Evolutionary conservation across 2,797 vertebrate genomes (phyloP), one percentile per base, ranked within the genome.

Genomic region (Percopsis omiscomaycus): DNA sequence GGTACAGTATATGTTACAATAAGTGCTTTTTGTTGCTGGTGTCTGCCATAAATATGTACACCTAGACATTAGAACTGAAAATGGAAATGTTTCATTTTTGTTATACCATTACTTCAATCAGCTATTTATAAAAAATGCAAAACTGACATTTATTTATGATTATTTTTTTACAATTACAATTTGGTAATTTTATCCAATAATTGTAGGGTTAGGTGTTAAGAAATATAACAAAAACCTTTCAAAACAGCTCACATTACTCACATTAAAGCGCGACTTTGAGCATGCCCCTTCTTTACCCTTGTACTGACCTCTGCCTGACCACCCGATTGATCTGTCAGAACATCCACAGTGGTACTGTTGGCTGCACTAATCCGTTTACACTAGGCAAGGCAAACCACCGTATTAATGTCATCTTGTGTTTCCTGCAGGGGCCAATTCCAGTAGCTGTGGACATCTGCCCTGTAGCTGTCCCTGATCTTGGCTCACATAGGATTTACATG

Each of bases 341-440:
- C 73, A 79, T 73, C 59, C 71, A 71, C 57, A 46, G 75, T 75
- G 74, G 77, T 71, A 64, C 69, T 69, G 68, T 62, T 61, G 68
- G 73, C 66, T 53, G 61, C 69, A 66, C 69, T 86, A 83, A 87
- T 89, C 83, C 79, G 47, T 58, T 64, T 68, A 78, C 74, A 81
- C 69, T 58, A 74, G 63, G 49, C 64, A 69, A 57, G 71, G 74
- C 51, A 66, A 84, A 86, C 74, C 76, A 64, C 64, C 78, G 75
- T 88, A 85, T 87, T 89, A 11, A 86, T 83, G 82, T 86, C 53
- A 79, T 79, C 82, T 86, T 73, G 70, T 81, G 78, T 85, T 75
- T 63, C 63, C 61, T 73, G 73, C 65, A 3, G 10, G 60, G 61
- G 82, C 83, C 84, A 87, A 84, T 85, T 82, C 83, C 74, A 74